Conservation (phyloP, 2,113 vertebrate species). For the Syrrhaptes paradoxus region DNA sequence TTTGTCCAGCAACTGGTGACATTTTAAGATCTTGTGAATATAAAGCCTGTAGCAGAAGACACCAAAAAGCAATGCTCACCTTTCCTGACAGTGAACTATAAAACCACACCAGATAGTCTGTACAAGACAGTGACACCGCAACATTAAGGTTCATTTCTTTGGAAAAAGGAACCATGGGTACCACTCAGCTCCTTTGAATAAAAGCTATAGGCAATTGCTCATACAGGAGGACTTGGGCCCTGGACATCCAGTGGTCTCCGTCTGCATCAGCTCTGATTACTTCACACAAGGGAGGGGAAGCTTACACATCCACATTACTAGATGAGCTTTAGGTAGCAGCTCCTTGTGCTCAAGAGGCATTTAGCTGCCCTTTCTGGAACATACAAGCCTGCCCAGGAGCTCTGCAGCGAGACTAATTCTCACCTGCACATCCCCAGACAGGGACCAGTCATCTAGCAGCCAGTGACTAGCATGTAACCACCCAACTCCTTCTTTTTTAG, state of each 20-base stretch:
- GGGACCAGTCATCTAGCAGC: background rate
- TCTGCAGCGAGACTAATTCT: background rate
- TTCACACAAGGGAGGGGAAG: background rate
- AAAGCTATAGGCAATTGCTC: background rate
- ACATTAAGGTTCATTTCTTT: background rate
- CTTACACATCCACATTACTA: background rate
- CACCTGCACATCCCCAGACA: background rate
- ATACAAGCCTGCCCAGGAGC: background rate
- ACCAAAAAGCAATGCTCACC: background rate
- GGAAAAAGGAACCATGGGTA: background rate
- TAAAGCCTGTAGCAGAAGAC: background rate
- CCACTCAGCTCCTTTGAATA: background rate
- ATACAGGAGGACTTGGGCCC: background rate
- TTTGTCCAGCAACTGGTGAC: background rate
- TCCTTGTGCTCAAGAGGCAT: background rate
- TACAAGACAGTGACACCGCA: background rate
- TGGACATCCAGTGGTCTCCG: background rate
- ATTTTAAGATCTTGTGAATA: background rate
- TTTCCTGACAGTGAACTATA: background rate
- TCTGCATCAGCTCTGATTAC: background rate
- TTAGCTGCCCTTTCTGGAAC: background rate
- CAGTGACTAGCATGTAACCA: background rate
- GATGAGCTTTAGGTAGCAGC: background rate
- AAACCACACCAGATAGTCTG: background rate
- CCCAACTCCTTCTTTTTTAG: background rate